Evolutionary conservation across 2,888 invertebrate species (phyloP).

Genomic region (Cybosia mesomella): DNA sequence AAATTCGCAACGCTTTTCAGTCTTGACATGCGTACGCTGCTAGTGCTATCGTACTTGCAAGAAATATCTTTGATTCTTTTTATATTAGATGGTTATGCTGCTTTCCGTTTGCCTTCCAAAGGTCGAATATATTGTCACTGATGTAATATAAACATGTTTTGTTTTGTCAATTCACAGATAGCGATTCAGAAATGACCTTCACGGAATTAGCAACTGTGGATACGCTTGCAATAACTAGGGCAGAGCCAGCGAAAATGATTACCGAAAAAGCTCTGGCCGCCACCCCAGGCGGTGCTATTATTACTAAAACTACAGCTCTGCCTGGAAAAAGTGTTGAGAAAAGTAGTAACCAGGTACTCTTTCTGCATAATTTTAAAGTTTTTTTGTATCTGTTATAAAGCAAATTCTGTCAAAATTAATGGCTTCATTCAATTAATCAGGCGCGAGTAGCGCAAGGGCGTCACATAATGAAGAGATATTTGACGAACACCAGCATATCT

Average conservation of each 20-base stretch:
- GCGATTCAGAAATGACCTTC: constrained; percentile 62
- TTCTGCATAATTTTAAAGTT: not conserved
- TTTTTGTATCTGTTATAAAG: not conserved
- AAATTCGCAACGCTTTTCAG: too few relatives aligned
- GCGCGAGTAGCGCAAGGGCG: too few relatives aligned
- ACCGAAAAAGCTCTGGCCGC: constrained; percentile 38
- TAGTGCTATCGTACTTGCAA: too few relatives aligned
- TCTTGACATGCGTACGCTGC: too few relatives aligned
- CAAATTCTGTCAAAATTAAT: too few relatives aligned
- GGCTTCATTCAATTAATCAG: too few relatives aligned
- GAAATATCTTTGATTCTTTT: too few relatives aligned
- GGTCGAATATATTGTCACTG: too few relatives aligned
- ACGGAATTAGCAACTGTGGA: constrained; percentile 63
- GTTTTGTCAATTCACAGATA: constrained; percentile 55
- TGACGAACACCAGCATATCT: not conserved
- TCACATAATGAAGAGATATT: not conserved
- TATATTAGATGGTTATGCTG: too few relatives aligned
- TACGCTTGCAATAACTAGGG: constrained; percentile 57
- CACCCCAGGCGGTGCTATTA: constrained; percentile 26
- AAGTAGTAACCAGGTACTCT: constrained; percentile 50
- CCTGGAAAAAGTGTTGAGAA: constrained; percentile 34
- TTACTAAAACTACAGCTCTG: constrained; percentile 32
- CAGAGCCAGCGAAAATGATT: constrained; percentile 23
- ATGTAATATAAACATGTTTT: not conserved
- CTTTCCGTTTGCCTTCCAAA: too few relatives aligned